Evolutionary conservation across 1,140 invertebrate genomes (phyloP).

Genomic region (Papilio machaon): DNA sequence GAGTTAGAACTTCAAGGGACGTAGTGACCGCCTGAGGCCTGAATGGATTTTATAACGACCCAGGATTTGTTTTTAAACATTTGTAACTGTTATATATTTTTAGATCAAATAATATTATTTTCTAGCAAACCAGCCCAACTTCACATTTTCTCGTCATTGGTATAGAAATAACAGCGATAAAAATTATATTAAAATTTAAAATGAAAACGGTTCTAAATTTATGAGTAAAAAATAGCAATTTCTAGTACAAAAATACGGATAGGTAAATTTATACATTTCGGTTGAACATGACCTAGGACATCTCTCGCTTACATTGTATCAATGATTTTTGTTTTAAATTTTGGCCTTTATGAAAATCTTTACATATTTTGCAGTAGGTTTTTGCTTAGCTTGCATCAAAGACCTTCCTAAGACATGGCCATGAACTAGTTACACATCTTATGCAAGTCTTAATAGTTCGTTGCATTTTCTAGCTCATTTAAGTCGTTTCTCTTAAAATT

Average conservation of each 20-base stretch:
- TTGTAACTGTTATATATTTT: background rate
- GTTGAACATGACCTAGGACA: background rate
- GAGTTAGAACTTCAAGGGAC: slow-evolving; percentile 8
- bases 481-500: background rate
- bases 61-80: background rate
- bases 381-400: background rate
- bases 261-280: background rate
- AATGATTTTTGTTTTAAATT: no score
- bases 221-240: no score
- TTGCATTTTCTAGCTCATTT: background rate
- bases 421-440: slow-evolving; percentile 3
- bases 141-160: no score
- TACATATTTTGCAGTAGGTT: background rate
- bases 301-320: background rate
- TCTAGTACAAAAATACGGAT: background rate
- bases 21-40: background rate
- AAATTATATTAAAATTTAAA: no score
- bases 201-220: no score
- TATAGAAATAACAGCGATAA: no score
- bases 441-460: background rate
- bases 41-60: background rate
- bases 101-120: background rate
- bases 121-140: background rate
- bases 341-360: no score
- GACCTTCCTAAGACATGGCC: background rate